These are phyloP conservation scores for Venustaconcha ellipsiformis DNA, from an alignment of 1,140 invertebrate genomes.

Conservation along the genomic window DNA sequence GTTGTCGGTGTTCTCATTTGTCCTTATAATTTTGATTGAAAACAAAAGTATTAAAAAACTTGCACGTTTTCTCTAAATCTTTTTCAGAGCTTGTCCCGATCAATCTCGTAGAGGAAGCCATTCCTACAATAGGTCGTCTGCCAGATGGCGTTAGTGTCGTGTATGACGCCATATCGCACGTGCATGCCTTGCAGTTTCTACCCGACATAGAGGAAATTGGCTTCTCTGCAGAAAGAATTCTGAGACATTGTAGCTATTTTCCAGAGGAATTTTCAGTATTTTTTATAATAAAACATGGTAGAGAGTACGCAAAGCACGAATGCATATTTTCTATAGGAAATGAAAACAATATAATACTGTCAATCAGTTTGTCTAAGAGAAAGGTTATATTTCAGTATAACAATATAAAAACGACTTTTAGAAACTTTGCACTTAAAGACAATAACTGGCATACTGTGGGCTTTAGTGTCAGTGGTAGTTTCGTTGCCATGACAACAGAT, in stretches of 20 bases:
- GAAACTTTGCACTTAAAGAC: constrained; percentile 42
- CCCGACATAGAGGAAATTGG: constrained; percentile 38
- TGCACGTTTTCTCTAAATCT: neutral
- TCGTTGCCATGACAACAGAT: constrained; percentile 54
- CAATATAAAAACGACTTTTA: constrained; percentile 47
- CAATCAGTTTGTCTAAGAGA: constrained; percentile 43
- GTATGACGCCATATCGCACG: constrained; percentile 53
- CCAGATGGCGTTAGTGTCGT: constrained; percentile 55
- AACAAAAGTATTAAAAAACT: no score
- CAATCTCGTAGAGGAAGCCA: constrained; percentile 48
- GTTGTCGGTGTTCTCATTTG: no score
- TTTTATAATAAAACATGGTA: constrained; percentile 48
- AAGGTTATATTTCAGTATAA: constrained; percentile 56
- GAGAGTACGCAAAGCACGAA: constrained; percentile 35
- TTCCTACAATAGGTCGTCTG: constrained; percentile 44
- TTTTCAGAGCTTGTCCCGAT: constrained; percentile 50
- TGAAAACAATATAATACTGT: constrained; percentile 32
- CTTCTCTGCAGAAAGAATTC: constrained; percentile 42
- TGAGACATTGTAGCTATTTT: constrained; percentile 52
- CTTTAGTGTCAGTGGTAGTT: constrained; percentile 51
- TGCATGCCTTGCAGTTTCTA: constrained; percentile 54
- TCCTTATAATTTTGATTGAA: no score
- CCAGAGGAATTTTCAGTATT: constrained; percentile 65
- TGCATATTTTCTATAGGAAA: constrained; percentile 50
- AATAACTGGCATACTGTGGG: constrained; percentile 60